phyloP scores from a whole-genome alignment of 1,140 invertebrate species.

The Zaprionus nigranus region DNA sequence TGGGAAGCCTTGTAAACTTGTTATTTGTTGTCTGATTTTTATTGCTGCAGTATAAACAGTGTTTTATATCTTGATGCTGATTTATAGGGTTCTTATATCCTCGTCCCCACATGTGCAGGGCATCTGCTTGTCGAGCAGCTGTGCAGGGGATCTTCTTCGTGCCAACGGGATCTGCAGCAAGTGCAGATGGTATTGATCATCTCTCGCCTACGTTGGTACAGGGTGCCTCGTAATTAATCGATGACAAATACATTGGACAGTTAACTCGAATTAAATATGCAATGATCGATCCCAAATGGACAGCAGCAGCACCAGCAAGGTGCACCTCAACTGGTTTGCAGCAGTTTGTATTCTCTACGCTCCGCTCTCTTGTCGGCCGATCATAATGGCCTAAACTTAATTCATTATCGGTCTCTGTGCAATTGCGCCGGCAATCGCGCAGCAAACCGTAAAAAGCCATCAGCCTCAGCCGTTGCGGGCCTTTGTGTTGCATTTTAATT shows the following conservation, averaged over 20 bases:
- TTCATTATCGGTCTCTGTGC: conserved; percentile 25
- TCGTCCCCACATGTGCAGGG: background rate
- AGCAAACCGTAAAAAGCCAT: conserved; percentile 37
- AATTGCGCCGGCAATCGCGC: conserved; percentile 27
- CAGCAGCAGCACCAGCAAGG: background rate
- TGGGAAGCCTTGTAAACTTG: conserved; percentile 8
- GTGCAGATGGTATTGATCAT: background rate
- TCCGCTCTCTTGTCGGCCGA: conserved; percentile 5
- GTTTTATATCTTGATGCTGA: conserved; percentile 11
- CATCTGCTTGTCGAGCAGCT: conserved; percentile 1
- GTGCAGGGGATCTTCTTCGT: background rate
- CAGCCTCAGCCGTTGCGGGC: background rate
- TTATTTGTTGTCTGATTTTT: conserved; percentile 17
- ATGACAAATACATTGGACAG: conserved; percentile 17
- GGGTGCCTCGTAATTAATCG: conserved; percentile 23
- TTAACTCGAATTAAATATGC: conserved; percentile 18
- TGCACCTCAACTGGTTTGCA: conserved; percentile 19
- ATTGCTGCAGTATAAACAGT: conserved; percentile 10
- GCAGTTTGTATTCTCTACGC: conserved; percentile 6
- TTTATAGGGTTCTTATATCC: conserved; percentile 1
- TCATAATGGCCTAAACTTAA: conserved; percentile 18
- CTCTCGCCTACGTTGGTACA: background rate
- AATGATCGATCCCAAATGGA: conserved; percentile 17
- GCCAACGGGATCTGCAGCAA: background rate
- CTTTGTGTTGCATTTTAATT: conserved; percentile 39